Percentiles rank a stretch among this genome's conserved stretches.
Conservation (phyloP, 2,888 invertebrate species). For the Spilarctia lutea region DNA sequence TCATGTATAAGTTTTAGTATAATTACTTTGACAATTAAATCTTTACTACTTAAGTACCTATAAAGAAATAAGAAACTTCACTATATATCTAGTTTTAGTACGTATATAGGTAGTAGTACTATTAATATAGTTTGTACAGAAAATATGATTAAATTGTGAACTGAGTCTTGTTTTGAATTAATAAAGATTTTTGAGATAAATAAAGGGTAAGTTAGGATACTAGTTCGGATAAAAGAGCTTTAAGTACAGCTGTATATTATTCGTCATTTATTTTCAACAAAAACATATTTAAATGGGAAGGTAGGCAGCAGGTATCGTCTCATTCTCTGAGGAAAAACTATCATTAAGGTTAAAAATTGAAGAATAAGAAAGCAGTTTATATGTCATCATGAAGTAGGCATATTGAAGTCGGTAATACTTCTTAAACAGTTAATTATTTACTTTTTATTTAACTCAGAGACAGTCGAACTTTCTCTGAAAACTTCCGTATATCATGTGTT, state of each 20-base stretch:
- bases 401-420: not conserved
- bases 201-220: no score
- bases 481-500: not conserved
- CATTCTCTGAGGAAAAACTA: no score
- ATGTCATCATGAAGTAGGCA: not conserved
- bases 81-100: no score
- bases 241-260: not conserved
- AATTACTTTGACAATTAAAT: conserved; percentile 29
- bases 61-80: no score
- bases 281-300: no score
- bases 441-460: not conserved
- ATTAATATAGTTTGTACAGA: no score
- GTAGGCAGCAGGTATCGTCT: no score
- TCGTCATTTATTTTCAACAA: not conserved
- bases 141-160: no score
- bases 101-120: no score
- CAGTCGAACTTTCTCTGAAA: not conserved
- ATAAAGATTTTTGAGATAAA: no score
- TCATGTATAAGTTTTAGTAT: conserved; percentile 30
- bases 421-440: not conserved
- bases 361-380: not conserved
- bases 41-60: conserved; percentile 18
- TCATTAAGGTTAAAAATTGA: no score
- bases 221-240: not conserved
- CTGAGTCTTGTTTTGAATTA: no score